phyloP scores from a whole-genome alignment of 2,113 vertebrate genomes.

The Actenoides lindsayi region DNA sequence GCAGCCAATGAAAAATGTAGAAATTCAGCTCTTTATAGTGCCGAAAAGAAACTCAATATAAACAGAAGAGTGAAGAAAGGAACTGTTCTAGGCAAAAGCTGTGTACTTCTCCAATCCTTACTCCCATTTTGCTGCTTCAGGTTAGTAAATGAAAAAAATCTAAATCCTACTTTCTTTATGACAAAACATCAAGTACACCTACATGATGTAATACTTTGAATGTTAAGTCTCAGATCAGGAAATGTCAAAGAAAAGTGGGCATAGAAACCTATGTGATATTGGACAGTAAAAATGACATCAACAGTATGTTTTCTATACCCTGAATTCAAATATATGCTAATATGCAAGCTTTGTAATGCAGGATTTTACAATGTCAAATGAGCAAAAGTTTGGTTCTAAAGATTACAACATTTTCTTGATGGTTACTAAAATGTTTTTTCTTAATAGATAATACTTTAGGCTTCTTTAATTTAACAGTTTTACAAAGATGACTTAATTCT shows the following conservation, averaged over 20 bases:
- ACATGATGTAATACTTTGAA: not conserved
- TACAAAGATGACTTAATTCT: not conserved
- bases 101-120: not conserved
- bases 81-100: not conserved
- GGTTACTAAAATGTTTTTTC: not conserved
- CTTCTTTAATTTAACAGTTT: not conserved
- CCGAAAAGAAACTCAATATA: not conserved
- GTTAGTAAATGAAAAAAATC: accelerated
- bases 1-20: not conserved
- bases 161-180: not conserved
- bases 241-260: not conserved
- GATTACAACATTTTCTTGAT: not conserved
- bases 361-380: not conserved
- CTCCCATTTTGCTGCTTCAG: not conserved
- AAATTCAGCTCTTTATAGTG: not conserved
- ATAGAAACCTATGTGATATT: not conserved
- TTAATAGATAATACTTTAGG: not conserved
- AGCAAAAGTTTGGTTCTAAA: not conserved
- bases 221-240: not conserved
- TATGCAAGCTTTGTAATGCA: not conserved
- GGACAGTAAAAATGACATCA: not conserved
- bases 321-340: not conserved
- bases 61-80: not conserved
- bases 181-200: not conserved
- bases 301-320: not conserved